These are phyloP conservation scores for Dromius quadrimaculatus DNA, from an alignment of 2,888 invertebrate species.

Conservation along the genomic window DNA sequence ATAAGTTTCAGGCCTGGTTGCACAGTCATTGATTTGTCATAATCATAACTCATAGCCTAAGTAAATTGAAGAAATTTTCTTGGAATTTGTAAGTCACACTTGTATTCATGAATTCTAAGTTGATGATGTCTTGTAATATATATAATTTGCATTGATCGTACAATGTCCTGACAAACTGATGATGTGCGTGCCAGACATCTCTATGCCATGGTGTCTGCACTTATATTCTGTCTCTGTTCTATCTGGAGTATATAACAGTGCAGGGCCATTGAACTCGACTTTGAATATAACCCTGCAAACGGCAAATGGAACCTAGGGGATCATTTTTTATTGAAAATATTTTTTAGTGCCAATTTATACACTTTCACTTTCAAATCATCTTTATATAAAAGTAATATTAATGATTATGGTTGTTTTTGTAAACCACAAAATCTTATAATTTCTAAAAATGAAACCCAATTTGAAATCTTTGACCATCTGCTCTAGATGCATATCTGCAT, in stretches of 20 bases:
- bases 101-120: too few species aligned
- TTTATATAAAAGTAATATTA: not conserved
- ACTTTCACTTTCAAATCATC: not conserved
- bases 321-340: not conserved
- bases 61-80: too few species aligned
- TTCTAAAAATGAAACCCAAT: not conserved
- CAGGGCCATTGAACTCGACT: conserved; percentile 18
- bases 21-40: too few species aligned
- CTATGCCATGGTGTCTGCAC: conserved; percentile 13
- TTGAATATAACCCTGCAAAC: not conserved
- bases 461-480: not conserved
- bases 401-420: not conserved
- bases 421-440: not conserved
- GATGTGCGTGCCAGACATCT: conserved; percentile 21
- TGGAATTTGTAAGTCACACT: too few species aligned
- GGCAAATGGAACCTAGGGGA: not conserved
- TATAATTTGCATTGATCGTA: conserved; percentile 19
- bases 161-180: conserved; percentile 6
- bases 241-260: not conserved
- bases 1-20: too few species aligned
- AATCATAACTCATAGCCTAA: too few species aligned
- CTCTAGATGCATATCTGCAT: not conserved
- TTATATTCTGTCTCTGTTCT: conserved; percentile 2
- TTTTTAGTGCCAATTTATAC: not conserved
- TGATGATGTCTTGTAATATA: too few species aligned